Evolutionary conservation across 2,113 vertebrate species (phyloP).

Genomic region (Corydoras sp.): DNA sequence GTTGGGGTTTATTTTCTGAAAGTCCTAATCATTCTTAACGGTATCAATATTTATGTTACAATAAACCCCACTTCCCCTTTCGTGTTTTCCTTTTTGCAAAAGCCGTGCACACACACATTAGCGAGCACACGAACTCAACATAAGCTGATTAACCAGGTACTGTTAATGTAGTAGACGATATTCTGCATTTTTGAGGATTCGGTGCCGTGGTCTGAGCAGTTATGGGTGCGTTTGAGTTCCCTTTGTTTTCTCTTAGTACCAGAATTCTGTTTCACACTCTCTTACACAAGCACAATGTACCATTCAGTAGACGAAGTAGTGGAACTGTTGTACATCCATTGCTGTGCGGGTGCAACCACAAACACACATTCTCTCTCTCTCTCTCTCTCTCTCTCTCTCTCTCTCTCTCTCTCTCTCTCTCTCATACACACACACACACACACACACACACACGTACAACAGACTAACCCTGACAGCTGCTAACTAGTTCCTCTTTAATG

Average conservation of each 20-base stretch:
- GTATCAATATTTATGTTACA: neutral
- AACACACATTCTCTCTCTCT: neutral
- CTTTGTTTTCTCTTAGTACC: neutral
- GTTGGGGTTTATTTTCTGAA: too few relatives aligned
- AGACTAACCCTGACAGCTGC: neutral
- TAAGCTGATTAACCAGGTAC: neutral
- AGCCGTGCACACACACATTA: neutral
- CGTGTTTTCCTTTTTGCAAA: neutral
- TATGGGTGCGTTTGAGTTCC: neutral
- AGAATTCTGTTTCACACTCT: neutral
- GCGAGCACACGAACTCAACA: neutral
- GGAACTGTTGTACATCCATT: slow-evolving; percentile 24
- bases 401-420: too few relatives aligned
- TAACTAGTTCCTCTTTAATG: neutral
- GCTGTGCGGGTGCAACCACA: neutral
- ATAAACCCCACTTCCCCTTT: slow-evolving; percentile 7
- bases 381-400: too few relatives aligned
- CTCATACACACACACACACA: slow-evolving; percentile 9
- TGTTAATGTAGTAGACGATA: neutral
- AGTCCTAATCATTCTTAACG: neutral
- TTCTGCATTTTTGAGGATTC: neutral
- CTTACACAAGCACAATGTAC: slow-evolving; percentile 30
- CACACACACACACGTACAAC: neutral
- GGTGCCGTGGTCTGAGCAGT: neutral
- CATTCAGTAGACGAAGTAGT: slow-evolving; percentile 14